Base-by-base conservation (phyloP, 2,888 invertebrate genomes). In the Trissoscelio sp. region DNA sequence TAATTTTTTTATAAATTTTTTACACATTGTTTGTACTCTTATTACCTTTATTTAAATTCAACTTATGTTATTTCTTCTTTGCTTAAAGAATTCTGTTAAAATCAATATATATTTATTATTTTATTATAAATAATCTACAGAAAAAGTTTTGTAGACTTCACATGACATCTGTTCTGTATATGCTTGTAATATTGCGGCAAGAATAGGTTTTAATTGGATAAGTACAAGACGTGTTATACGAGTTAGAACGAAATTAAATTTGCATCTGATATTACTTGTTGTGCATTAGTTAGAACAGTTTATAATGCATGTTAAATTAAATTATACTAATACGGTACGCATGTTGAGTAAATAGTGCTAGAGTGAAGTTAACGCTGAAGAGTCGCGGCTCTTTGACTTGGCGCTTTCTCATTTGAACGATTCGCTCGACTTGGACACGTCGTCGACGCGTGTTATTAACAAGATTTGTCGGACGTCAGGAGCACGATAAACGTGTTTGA, bases 401-500 rank as follows among this genome's bases (percentile, higher is more conserved):
- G 53, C 20, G 18, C 31, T 67, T 67, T 55, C 37, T 60, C 11
- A 28, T 24, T 31, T 12, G 16, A 14, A 14, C 39, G 11, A 60
- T 2, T 53, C 31, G 18, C 16, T 53, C 20, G 46, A 66, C 74
- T 74, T 18, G 34, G 39, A 39, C 37, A 72, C 42, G 28, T 39
- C 31, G 39, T 11, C 11, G 37, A 24, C 44, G 14, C 37, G 44
- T 51, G 28, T 57, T 75, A 66, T 64, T 75, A 81, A 81, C 48
- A 75, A 81, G 70, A 72, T 81, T 81, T 75, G 70, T 70, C 66
- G 70, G 72, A 55, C 48, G 74, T 75, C 80, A 69, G 64, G 46
- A 62, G 39, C 28, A 24, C 34, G 69, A 39, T 60, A 57, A 74
- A 53, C 64, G 57, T 31, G 34, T 74, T 70, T 58, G 74, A 70